phyloP scores from a whole-genome alignment of 2,113 vertebrate genomes.

The Urocolius indicus region DNA sequence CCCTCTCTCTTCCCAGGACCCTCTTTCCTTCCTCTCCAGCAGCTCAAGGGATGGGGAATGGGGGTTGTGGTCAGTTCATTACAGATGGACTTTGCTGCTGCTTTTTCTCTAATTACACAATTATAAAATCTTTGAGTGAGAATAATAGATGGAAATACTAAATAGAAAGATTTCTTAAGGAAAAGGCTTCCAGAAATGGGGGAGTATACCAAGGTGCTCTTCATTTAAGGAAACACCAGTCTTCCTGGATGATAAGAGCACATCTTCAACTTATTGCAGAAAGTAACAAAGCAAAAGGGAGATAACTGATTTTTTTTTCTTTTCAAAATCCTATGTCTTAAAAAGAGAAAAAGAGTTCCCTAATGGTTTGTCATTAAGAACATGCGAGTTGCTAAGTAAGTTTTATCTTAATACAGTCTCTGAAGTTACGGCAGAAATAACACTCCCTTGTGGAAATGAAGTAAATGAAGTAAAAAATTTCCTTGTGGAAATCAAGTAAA shows the following conservation, averaged over 20 bases:
- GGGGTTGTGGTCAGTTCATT: no score
- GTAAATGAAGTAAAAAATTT: no score
- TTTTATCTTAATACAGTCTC: background rate
- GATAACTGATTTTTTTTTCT: background rate
- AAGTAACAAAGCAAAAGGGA: background rate
- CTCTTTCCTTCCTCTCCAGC: no score
- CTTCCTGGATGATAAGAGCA: background rate
- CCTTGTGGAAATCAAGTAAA: background rate
- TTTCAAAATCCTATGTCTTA: background rate
- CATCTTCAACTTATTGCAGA: background rate
- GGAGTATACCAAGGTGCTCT: background rate
- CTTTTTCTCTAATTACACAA: no score
- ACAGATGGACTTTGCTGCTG: no score
- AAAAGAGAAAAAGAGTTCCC: background rate
- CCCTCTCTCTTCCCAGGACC: no score
- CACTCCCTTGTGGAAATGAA: background rate
- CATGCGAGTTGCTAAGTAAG: conserved; percentile 30
- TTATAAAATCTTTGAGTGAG: background rate
- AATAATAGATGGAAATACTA: background rate
- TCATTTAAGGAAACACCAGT: conserved; percentile 3
- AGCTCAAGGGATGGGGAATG: no score
- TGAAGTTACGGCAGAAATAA: conserved; percentile 21
- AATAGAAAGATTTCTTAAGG: background rate
- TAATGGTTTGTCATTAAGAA: conserved; percentile 7
- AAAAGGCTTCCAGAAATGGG: background rate